A percentile compares a stretch with the other conserved stretches of the same genome.
Evolutionary conservation across 2,888 invertebrate genomes (phyloP).

Genomic region (Agrenia bidenticulata): DNA sequence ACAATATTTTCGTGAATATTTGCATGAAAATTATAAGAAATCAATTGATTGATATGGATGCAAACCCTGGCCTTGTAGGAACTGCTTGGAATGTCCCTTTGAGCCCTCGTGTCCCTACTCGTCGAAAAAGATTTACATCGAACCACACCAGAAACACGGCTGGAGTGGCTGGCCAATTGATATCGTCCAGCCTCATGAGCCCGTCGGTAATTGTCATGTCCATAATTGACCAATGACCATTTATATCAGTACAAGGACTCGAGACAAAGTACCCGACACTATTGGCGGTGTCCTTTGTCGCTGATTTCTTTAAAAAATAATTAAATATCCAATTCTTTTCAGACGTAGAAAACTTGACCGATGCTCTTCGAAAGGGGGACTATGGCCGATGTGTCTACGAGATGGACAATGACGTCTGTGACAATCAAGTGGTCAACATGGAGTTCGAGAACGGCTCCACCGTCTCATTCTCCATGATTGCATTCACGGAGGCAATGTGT

Average conservation of each 20-base stretch:
- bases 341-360: slow-evolving; percentile 51
- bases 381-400: slow-evolving; percentile 59
- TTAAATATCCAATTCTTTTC: no score
- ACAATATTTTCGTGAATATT: neutral
- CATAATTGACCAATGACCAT: no score
- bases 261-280: no score
- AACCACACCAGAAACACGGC: slow-evolving; percentile 44
- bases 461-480: slow-evolving; percentile 57
- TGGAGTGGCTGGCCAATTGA: slow-evolving; percentile 52
- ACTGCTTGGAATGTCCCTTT: slow-evolving; percentile 57
- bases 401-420: slow-evolving; percentile 58
- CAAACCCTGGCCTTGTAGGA: no score
- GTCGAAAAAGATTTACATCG: slow-evolving; percentile 57
- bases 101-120: slow-evolving; percentile 57
- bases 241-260: no score
- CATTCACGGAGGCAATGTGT: slow-evolving; percentile 57
- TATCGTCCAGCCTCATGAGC: slow-evolving; percentile 52
- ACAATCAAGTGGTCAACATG: slow-evolving; percentile 58
- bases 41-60: no score
- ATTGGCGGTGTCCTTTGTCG: no score
- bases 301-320: no score
- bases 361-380: slow-evolving; percentile 52
- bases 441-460: slow-evolving; percentile 57
- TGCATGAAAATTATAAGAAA: no score
- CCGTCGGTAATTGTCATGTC: slow-evolving; percentile 47